Base-by-base conservation (phyloP, 1,140 invertebrate genomes). In the Panulirus ornatus region DNA sequence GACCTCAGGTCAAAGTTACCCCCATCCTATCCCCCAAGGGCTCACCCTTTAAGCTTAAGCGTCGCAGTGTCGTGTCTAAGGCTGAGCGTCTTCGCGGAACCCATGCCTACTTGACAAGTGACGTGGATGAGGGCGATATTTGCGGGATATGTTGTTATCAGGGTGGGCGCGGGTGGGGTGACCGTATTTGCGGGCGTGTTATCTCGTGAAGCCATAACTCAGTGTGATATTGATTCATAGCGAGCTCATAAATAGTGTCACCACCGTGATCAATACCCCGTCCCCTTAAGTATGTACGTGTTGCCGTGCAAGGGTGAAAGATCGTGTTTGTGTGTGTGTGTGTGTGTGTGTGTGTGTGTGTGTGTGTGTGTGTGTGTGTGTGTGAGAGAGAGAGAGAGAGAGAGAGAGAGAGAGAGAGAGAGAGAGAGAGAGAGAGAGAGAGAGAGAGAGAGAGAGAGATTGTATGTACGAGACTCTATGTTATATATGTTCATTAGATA, bases 391-490 rank as follows among this genome's bases (percentile, higher is more conserved):
- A n/a, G 8, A n/a, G 8, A 14, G 66, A n/a, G 66, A n/a, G 66
- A n/a, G 66, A n/a, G 66, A n/a, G 8, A n/a, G 66, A n/a, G 66
- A n/a, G 66, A n/a, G 66, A n/a, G 66, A n/a, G 66, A n/a, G 66
- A n/a, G n/a, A n/a, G n/a, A n/a, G n/a, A n/a, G n/a, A n/a, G n/a
- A n/a, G n/a, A n/a, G n/a, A n/a, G n/a, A n/a, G 66, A n/a, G 66
- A n/a, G 66, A n/a, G 66, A n/a, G 66, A n/a, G 66, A n/a, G 66
- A n/a, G n/a, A n/a, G n/a, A n/a, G n/a, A n/a, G n/a, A n/a, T n/a
- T 22, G 63, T 66, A 19, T 66, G 63, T 66, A 19, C 22, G 63
- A 8, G 63, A 11, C 14, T 73, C 8, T 73, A 30, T 73, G 71
- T 73, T 27, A 34, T 9, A 2, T 16, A 34, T 14, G 8, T 30